Conservation (phyloP, 2,797 vertebrate species). For the Pygocentrus nattereri region DNA sequence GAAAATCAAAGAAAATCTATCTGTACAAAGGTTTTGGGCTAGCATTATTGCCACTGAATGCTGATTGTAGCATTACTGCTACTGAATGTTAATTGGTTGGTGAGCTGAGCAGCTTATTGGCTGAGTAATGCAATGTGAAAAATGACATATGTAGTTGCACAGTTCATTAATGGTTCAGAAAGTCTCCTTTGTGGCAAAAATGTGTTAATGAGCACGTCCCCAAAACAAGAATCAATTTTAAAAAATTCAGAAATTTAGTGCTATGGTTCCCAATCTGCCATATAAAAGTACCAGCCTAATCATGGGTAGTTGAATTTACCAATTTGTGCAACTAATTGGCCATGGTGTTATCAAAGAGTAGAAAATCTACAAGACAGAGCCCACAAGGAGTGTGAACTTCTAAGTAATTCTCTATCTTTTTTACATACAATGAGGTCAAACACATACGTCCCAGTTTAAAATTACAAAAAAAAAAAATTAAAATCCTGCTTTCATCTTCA, state of each 20-base stretch:
- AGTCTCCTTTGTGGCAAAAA: background rate
- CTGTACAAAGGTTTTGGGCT: too few relatives aligned
- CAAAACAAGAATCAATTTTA: background rate
- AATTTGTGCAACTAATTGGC: constrained; percentile 14
- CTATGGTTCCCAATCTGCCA: background rate
- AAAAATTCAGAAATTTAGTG: background rate
- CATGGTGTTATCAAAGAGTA: constrained; percentile 10
- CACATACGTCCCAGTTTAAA: background rate
- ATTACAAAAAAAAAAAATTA: constrained; percentile 2
- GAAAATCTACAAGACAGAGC: background rate
- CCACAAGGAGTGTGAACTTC: background rate
- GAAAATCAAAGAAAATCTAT: too few relatives aligned
- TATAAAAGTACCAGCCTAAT: background rate
- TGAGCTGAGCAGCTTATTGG: too few relatives aligned
- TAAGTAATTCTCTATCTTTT: background rate
- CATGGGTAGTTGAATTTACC: constrained; percentile 3
- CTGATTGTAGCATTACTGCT: too few relatives aligned
- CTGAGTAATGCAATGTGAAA: too few relatives aligned
- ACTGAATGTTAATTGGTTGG: too few relatives aligned
- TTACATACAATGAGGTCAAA: background rate
- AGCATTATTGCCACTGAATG: too few relatives aligned
- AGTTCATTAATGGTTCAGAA: background rate
- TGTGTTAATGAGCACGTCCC: background rate
- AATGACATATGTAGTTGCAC: too few relatives aligned
- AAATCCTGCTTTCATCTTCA: constrained; percentile 16